Base-by-base conservation (phyloP, 1,140 invertebrate genomes). In the Lineus longissimus region DNA sequence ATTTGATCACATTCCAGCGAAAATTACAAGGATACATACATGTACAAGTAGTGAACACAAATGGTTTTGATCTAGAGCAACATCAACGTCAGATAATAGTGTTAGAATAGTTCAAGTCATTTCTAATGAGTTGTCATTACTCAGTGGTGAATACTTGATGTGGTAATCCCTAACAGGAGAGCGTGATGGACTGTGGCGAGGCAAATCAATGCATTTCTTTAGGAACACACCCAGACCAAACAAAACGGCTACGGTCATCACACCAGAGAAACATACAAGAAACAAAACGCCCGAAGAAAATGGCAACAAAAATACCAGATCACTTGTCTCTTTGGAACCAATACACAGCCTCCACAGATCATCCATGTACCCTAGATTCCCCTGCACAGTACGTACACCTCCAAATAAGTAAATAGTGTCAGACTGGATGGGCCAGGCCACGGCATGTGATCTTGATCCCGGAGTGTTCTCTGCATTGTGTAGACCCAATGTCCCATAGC, bases 141-240 rank as follows among this genome's bases (percentile, higher is more conserved):
- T 51, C 19, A 51, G 47, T 9, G 47, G 47, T 23, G 47, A 19
- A n/a, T 51, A 51, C 25, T 51, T 51, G 25, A 51, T 27, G 15
- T 36, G 33, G 47, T 51, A 51, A 9, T 27, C 19, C 25, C 25
- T 51, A 6, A 7, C 47, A 6, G 47, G 47, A n/a, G 19, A 23
- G n/a, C 25, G 47, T 23, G 19, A 19, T 27, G 47, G 47, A 51
- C 47, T 51, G 33, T 36, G 33, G 4, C 33, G 33, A 6, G 47
- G 47, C n/a, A 51, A 27, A n/a, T 51, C 47, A n/a, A 51, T 9
- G n/a, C 47, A 51, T n/a, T 51, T 51, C 47, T 51, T 51, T 4
- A 51, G 19, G n/a, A 51, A 51, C 47, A 51, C 47, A 51, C 19
- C 47, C 6, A 51, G 47, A 51, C 47, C n/a, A 19, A 51, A 51